phyloP scores from a whole-genome alignment of 2,113 vertebrate genomes.

The Psephotus haematonotus region DNA sequence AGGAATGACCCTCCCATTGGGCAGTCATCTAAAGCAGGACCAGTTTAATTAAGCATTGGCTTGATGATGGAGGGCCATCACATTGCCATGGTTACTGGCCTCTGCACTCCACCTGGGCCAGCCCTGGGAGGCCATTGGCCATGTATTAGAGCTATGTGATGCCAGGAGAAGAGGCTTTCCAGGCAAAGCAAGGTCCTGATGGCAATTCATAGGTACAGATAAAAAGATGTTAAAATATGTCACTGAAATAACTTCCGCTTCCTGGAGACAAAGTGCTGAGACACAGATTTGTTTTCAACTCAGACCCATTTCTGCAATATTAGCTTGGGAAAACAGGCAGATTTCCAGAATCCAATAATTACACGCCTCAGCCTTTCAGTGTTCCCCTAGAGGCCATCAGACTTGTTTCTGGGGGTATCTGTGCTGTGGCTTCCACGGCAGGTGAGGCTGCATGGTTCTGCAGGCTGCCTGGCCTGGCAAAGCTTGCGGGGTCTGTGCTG shows the following conservation, averaged over 20 bases:
- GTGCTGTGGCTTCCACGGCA: fast-evolving
- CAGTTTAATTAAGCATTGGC: not conserved
- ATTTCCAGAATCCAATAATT: not conserved
- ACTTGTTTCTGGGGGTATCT: not conserved
- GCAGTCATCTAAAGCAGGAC: not conserved
- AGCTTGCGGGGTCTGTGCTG: not conserved
- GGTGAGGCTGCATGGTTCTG: not conserved
- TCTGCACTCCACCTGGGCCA: not conserved
- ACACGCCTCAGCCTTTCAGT: fast-evolving
- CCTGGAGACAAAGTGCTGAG: not conserved
- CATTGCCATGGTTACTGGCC: not conserved
- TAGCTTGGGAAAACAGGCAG: not conserved
- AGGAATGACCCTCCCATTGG: not conserved
- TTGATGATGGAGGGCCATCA: not conserved
- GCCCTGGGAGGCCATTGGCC: not conserved
- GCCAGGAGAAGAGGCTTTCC: not conserved
- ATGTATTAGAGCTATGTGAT: fast-evolving
- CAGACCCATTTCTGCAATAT: not conserved
- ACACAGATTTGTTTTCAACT: not conserved
- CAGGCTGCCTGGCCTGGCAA: not conserved
- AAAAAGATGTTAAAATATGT: fast-evolving
- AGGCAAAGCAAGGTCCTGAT: not conserved
- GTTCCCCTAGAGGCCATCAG: not conserved
- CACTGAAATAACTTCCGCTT: not conserved
- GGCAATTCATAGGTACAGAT: not conserved